Evolutionary conservation across 2,797 vertebrate species (phyloP), one percentile per base, ranked within the genome.

Genomic region (Rhinichthys osculus): DNA sequence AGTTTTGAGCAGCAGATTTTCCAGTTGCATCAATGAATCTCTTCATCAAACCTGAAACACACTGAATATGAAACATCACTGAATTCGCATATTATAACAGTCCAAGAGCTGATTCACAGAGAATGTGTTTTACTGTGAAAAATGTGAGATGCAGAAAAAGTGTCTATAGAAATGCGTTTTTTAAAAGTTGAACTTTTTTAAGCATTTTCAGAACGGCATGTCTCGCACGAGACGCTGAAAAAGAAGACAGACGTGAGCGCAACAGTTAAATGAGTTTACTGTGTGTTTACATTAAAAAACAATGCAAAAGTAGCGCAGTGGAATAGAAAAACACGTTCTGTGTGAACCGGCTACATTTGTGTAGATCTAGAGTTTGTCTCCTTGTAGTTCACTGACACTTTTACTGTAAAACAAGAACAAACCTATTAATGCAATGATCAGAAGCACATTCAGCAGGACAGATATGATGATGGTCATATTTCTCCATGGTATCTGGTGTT

Each of bases 201-300:
- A 3, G 3, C 3, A 44, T 3, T 44, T 44, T 13, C 0, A 44
- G 42, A 44, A 13, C 3, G 1, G 0, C 42, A 11, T 10, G 42
- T 44, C 42, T 44, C 10, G 10, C 2, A 44, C 10, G 10, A 11
- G 44, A 47, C 3, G 11, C 42, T 13, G 11, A 3, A 47, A 47
- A 47, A 47, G 47, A 47, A 47, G 44, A 47, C 11, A 47, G 44
- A 14, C 11, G 2, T 3, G 44, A 47, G 11, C 3, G 11, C 11
- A 44, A 1, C 11, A 0, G 44, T 47, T 47, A 14, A 47, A 47
- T 1, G 1, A 13, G 44, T 47, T 16, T 5, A 47, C 13, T 14
- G 4, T 16, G 44, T 47, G 44, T 47, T 50, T 47, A 47, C 13
- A 47, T 14, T 0, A 0, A 50, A 50, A 50, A 4, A 14, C 3